Evolutionary conservation across 2,888 invertebrate species (phyloP).

Genomic region (Agrilus cyanescens): DNA sequence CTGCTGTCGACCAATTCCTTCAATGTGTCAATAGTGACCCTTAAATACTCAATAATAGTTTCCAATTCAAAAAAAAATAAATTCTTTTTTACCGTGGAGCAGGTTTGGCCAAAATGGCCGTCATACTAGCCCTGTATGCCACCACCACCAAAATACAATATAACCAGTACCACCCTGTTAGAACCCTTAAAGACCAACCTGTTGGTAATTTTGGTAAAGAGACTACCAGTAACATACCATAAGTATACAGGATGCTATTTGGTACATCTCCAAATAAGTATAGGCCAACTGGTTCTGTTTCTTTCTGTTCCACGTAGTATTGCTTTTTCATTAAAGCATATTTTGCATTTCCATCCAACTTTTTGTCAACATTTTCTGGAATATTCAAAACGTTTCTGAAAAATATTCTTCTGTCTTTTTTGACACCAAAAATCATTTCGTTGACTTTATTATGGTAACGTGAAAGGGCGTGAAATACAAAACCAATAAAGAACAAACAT

Average conservation of each 20-base stretch:
- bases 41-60: conserved; percentile 24
- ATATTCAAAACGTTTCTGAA: too few relatives aligned
- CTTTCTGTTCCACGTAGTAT: conserved; percentile 20
- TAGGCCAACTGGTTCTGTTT: conserved; percentile 38
- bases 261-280: conserved; percentile 60
- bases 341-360: conserved; percentile 23
- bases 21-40: conserved; percentile 69
- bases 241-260: conserved; percentile 68
- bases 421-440: conserved; percentile 8
- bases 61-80: not conserved
- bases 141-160: conserved; percentile 71
- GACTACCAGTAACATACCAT: conserved; percentile 69
- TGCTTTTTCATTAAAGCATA: conserved; percentile 27
- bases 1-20: conserved; percentile 54
- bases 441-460: conserved; percentile 40
- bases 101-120: conserved; percentile 71
- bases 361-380: conserved; percentile 9
- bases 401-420: conserved; percentile 1
- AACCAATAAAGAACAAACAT: conserved; percentile 52
- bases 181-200: conserved; percentile 67
- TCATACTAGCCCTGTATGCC: conserved; percentile 73
- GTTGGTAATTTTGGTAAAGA: conserved; percentile 64
- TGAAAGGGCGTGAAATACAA: conserved; percentile 54
- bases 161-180: conserved; percentile 82
- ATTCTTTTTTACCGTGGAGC: conserved; percentile 46